Evolutionary conservation across 2,888 invertebrate species (phyloP), one percentile per base, ranked within the genome.

Genomic region (Erebia palarica): DNA sequence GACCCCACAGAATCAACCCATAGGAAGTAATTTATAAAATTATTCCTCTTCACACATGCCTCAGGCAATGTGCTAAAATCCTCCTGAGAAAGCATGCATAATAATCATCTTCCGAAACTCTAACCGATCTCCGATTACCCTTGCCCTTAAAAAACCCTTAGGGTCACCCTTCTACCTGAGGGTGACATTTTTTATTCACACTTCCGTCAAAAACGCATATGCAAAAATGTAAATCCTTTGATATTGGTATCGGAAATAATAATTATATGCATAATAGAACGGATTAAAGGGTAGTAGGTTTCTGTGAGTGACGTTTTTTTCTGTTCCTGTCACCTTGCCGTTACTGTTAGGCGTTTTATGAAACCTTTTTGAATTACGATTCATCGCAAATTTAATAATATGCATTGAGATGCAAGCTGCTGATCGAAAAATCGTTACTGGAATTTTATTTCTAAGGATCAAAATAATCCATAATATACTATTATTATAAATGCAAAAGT

Each of bases 221-320:
- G 92, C 92, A 93, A 92, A 92, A 92, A 90, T 88, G 87, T 89
- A 90, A 88, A 88, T 92, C 90, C 92, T 92, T 92, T 90, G 91
- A 91, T 90, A 87, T 76, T 36, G 21, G 85, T 84, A 88, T 91
- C 91, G 92, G 92, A 92, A 93, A 92, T 92, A 93, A 92, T 93
- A 92, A 93, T 92, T 92, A 92, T 92, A 92, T 93, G 93, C 92
- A 92, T 92, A 91, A 92, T 88, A 86, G 88, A 87, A 82, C 85
- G 92, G 93, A 93, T 93, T 92, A 92, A 75, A 84, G 83, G 91
- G 89, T 88, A 86, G 82, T 76, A 78, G 82, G 82, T 84, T 78
- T 86, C 80, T 86, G 88, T 86, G 79, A 78, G 86, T 86, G 89
- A 90, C 87, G 79, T 84, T 88, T 81, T 82, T 88, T 86, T 81